Evolutionary conservation across 2,797 vertebrate genomes (phyloP), one percentile per base, ranked within the genome.

Genomic region (Lithobates pipiens): DNA sequence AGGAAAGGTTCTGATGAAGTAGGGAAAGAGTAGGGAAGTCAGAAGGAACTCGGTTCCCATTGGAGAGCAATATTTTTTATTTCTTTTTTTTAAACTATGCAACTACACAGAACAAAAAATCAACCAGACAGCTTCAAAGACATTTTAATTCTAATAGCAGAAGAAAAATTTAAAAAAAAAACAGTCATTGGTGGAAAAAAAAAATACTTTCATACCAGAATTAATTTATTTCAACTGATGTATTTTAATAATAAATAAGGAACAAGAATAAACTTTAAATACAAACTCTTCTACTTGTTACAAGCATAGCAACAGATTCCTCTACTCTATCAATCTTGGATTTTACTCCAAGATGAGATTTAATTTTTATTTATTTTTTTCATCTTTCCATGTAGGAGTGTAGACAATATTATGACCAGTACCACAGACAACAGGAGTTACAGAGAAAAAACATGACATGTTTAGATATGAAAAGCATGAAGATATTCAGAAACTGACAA

Each of bases 221-320:
- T 94, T 95, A 93, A 95, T 88, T 94, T 95, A 93, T 96, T 92
- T 94, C 92, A 93, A 96, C 95, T 92, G 94, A 96, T 95, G 94
- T 93, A 90, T 92, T 93, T 91, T 92, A 92, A 94, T 95, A 96
- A 98, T 97, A 98, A 97, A 97, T 98, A 97, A 97, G 95, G 92
- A 96, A 93, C 92, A 92, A 93, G 91, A 95, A 95, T 95, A 95
- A 94, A 94, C 92, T 95, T 97, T 96, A 96, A 96, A 97, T 97
- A 97, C 94, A 96, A 97, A 96, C 93, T 94, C 92, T 91, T 95
- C 93, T 94, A 95, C 93, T 94, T 93, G 94, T 95, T 96, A 96
- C 94, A 96, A 95, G 95, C 91, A 95, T 94, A 94, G 95, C 94
- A 96, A 96, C 94, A 95, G 94, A 96, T 94, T 93, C 94, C 91